These are phyloP conservation scores for Acomys russatus DNA, from an alignment of 2,797 vertebrate genomes.

Conservation along the genomic window DNA sequence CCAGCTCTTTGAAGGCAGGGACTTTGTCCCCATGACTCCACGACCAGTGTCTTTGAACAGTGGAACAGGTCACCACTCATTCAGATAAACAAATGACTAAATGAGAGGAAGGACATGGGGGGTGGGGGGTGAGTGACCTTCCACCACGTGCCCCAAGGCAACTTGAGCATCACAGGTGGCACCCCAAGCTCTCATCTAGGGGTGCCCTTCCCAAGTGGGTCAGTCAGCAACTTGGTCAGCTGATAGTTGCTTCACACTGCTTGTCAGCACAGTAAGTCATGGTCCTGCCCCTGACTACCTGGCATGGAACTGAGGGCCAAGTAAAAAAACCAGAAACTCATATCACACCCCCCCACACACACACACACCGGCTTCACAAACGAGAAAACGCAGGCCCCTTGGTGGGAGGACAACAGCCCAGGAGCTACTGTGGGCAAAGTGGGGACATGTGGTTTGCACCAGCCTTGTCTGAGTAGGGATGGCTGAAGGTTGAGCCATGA, in stretches of 20 bases:
- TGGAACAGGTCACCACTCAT: background rate
- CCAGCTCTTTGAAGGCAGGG: background rate
- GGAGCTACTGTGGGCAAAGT: background rate
- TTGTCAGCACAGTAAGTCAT: background rate
- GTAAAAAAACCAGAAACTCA: background rate
- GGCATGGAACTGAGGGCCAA: too few relatives aligned
- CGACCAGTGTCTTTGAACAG: background rate
- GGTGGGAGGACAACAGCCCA: background rate
- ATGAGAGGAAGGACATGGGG: background rate
- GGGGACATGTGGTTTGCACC: too few relatives aligned
- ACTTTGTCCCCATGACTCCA: background rate
- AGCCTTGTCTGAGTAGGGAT: background rate
- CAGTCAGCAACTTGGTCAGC: background rate
- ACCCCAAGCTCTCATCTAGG: background rate
- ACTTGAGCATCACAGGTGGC: background rate
- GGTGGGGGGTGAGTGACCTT: background rate
- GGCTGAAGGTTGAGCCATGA: background rate
- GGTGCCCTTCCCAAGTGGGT: background rate
- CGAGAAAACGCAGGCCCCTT: background rate
- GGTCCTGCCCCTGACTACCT: background rate
- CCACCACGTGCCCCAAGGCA: rapidly evolving
- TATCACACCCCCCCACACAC: background rate
- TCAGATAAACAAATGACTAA: background rate
- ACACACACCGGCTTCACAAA: background rate
- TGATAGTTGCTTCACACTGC: background rate